Evolutionary conservation across 2,113 vertebrate genomes (phyloP).

Genomic region (Phyllostomus discolor): DNA sequence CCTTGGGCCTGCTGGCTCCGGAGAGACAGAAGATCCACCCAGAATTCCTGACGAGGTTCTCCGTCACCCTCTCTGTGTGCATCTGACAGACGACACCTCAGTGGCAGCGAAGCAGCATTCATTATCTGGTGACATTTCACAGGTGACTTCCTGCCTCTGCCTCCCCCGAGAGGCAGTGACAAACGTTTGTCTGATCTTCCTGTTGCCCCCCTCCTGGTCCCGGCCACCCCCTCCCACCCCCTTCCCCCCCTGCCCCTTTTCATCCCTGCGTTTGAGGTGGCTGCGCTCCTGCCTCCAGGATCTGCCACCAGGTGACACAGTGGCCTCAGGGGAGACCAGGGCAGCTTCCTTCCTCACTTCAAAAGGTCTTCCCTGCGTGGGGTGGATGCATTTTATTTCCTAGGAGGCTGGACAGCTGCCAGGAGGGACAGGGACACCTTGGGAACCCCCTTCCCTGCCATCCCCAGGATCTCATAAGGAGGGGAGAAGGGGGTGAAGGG

Average conservation of each 20-base stretch:
- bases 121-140: slow-evolving; percentile 63
- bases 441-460: neutral
- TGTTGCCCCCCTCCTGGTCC: neutral
- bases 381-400: neutral
- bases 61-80: neutral
- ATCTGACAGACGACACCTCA: neutral
- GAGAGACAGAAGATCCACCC: neutral
- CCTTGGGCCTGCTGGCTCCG: neutral
- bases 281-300: neutral
- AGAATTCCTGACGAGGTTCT: neutral
- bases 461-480: neutral
- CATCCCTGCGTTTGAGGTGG: slow-evolving; percentile 26
- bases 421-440: neutral
- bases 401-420: neutral
- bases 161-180: slow-evolving; percentile 57
- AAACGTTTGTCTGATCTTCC: slow-evolving; percentile 60
- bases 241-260: neutral
- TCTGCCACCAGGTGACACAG: neutral
- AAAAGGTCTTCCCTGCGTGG: neutral
- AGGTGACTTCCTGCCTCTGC: slow-evolving; percentile 46
- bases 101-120: neutral
- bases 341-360: slow-evolving; percentile 42
- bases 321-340: neutral
- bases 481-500: neutral
- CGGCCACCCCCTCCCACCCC: neutral